Evolutionary conservation across 2,888 invertebrate species (phyloP), one percentile per base, ranked within the genome.

Genomic region (Hydraecia micacea): DNA sequence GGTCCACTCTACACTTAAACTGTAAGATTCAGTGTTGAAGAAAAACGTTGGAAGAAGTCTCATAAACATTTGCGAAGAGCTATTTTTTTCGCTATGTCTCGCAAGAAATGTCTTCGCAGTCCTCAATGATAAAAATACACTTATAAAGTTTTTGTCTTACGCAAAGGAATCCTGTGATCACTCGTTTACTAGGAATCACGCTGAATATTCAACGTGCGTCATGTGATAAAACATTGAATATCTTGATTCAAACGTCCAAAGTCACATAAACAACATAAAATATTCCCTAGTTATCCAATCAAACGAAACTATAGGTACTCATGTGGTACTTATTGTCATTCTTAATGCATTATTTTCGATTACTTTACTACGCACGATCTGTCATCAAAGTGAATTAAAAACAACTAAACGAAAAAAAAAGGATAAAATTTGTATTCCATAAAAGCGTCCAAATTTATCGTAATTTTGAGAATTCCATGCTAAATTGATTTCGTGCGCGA

Each of bases 401-500:
- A 79, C 7, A 18, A 72, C 15, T 46, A 76, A 80, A 74, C 32
- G 70, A n/a, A 83, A 71, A 83, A 71, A 66, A 79, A 73, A n/a
- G 9, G 46, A 28, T 28, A 52, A 39, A 69, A 86, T 94, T 93
- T 88, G 92, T 93, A 95, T 94, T 92, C 94, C 82, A 82, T 81
- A 80, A 88, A 87, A 89, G 88, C 75, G 81, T 79, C 71, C 76
- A 75, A 68, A 88, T 89, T 89, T 87, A 86, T 88, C 87, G 91
- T 90, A 83, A 90, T 91, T 94, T 94, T 87, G 93, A 92, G 92
- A 92, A 93, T 91, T 85, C 88, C 90, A 87, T 89, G 85, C 85
- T 81, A 89, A 92, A 93, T 92, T 90, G 91, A 91, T 93, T 93
- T 90, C 91, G 92, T 93, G 89, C 91, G 89, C 90, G 91, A 93